Evolutionary conservation across 2,797 vertebrate genomes (phyloP).

Genomic region (Anniella stebbinsi): DNA sequence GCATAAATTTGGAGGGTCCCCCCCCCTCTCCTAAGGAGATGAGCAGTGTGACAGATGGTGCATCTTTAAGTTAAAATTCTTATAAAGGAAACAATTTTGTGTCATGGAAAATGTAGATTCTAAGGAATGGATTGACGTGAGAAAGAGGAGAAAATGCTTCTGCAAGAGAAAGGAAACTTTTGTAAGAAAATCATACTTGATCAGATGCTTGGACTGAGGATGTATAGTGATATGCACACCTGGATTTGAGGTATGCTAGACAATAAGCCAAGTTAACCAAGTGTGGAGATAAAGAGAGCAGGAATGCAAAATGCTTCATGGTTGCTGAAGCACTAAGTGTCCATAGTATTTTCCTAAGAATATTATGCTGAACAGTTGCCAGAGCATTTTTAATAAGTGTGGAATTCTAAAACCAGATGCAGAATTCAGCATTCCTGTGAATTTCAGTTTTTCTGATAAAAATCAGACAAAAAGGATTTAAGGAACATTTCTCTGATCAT

Average conservation of each 20-base stretch:
- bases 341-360: background rate
- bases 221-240: background rate
- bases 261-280: background rate
- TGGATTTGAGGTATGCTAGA: background rate
- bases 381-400: background rate
- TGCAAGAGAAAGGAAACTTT: background rate
- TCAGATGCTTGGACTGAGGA: background rate
- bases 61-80: conserved; percentile 14
- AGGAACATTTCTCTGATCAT: background rate
- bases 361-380: background rate
- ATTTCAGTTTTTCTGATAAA: background rate
- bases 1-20: conserved; percentile 3
- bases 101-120: background rate
- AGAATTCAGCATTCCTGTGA: background rate
- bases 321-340: background rate
- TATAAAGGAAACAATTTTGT: conserved; percentile 15
- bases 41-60: conserved; percentile 35
- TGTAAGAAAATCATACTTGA: background rate
- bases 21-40: background rate
- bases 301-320: background rate
- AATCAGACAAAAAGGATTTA: too few relatives aligned
- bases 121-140: too few relatives aligned
- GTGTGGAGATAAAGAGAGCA: background rate
- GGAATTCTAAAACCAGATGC: background rate
- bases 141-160: too few relatives aligned